Evolutionary conservation across 2,113 vertebrate species (phyloP), one percentile per base, ranked within the genome.

Genomic region (Tragelaphus strepsiceros): DNA sequence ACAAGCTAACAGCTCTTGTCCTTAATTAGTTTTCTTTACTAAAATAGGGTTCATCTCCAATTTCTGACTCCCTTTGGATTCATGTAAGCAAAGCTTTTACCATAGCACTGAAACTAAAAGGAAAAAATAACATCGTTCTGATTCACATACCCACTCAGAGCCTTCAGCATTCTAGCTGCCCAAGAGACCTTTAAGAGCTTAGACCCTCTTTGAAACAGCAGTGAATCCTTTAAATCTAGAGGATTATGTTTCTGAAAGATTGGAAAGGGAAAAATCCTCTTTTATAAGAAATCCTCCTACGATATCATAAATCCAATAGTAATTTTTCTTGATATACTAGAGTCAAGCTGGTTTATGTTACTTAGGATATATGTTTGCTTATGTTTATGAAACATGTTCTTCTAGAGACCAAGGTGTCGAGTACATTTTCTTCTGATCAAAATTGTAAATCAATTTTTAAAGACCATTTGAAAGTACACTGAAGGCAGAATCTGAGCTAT

Each of bases 161-260:
- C 17, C 51, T 64, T 67, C 56, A 39, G 88, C 39, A 88, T 77
- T 56, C 64, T 39, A 8, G n/a, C n/a, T 90, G 51, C 95, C 91
- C 88, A 39, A 64, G 61, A 96, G 96, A 56, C 15, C 43, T 93
- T 91, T 92, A 87, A 64, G 54, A 97, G 90, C 80, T 93, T 94
- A 96, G 74, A 95, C 61, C 28, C 61, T 77, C 77, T 95, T 85
- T 71, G 95, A 97, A 95, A 95, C 39, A 84, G 62, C 39, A 80
- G 12, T 32, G 53, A 97, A 88, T 96, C 90, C 95, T 97, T 74
- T 97, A 96, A 98, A 92, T 97, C 96, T 98, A 94, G 24, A 96
- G 92, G 97, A 97, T 97, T 98, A 95, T 93, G 90, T 81, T 98
- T 97, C 91, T 90, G 88, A 97, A 95, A 98, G 94, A 97, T 94